Base-by-base conservation (phyloP, 2,113 vertebrate species). In the Siniperca chuatsi region DNA sequence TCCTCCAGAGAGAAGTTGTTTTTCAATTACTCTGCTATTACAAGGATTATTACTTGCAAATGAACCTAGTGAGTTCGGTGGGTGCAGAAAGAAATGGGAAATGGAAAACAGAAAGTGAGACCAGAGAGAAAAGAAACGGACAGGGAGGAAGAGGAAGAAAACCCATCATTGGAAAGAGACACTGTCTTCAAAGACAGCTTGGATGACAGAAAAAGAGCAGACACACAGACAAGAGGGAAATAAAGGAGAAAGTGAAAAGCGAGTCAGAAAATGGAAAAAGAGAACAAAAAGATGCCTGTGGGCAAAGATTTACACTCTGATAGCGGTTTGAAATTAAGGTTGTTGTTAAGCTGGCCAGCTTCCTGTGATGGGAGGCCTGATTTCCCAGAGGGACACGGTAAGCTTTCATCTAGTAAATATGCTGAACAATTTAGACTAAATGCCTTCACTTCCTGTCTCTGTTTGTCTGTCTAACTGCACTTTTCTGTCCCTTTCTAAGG, bases 291-390 rank as follows among this genome's bases (percentile, higher is more conserved):
- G 58, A 33, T 62, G n/a, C 80, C 67, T 81, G 65, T 44, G 21
- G 72, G 75, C 40, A 48, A 52, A 75, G 78, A 91, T 90, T 65
- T 55, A 54, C 50, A 67, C 66, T 35, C 50, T 62, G 81, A 90
- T 86, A 79, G 57, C 44, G 15, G 68, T 82, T 50, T 40, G 37
- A 75, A 81, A 81, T 84, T 46, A 84, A 79, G 75, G 25, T 12
- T 78, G 89, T 90, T 87, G 83, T 86, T 73, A 66, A 86, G 58
- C 73, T 71, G 79, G 76, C 75, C 35, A 37, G 54, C 81, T 90
- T 91, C 89, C 85, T 87, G 74, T 76, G 77, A 90, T 74, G 69
- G 37, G 73, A 81, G 60, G 40, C 69, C 35, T 75, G 61, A 25
- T 62, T 80, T 90, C 83, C 81, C 70, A 83, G 40, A 78, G 75